Percentiles rank a stretch among this genome's conserved stretches.
phyloP scores from a whole-genome alignment of 1,140 invertebrate genomes.

The Panagrolaimus sp. region DNA sequence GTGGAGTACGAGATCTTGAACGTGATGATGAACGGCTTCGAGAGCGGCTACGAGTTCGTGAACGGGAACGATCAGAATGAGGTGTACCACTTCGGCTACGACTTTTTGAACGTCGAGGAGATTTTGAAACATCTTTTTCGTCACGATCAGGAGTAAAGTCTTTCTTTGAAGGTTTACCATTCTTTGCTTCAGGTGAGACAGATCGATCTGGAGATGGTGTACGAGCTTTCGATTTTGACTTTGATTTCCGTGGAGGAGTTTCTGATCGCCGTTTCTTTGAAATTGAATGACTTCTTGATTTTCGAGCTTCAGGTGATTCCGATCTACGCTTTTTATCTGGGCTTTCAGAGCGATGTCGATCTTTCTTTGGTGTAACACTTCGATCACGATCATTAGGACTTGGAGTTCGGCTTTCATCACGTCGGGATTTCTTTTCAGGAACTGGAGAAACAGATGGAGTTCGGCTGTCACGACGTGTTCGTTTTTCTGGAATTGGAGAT shows the following conservation, averaged over 20 bases:
- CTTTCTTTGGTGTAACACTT: background rate
- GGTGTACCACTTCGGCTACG: slow-evolving; percentile 22
- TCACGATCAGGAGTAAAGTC: background rate
- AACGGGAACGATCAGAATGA: background rate
- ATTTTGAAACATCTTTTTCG: too few species aligned
- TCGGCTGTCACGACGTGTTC: slow-evolving; percentile 1
- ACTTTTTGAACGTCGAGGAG: slow-evolving; percentile 15
- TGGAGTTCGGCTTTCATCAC: background rate
- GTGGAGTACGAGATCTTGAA: background rate
- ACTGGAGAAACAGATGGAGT: slow-evolving; percentile 16
- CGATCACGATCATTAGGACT: slow-evolving; percentile 7
- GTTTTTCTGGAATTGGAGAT: slow-evolving; percentile 17
- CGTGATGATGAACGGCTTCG: background rate
- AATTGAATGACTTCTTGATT: background rate
- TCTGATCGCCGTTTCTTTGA: background rate
- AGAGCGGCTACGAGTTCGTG: slow-evolving; percentile 23
- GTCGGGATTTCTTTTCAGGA: too few species aligned
- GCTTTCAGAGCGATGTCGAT: background rate
- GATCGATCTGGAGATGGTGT: background rate
- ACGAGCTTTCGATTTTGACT: background rate
- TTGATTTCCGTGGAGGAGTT: background rate
- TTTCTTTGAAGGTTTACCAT: background rate
- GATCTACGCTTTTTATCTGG: background rate
- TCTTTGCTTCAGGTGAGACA: background rate
- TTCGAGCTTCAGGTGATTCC: background rate